Conservation (phyloP, 2,797 vertebrate genomes). For the Scomberomorus guttatus region DNA sequence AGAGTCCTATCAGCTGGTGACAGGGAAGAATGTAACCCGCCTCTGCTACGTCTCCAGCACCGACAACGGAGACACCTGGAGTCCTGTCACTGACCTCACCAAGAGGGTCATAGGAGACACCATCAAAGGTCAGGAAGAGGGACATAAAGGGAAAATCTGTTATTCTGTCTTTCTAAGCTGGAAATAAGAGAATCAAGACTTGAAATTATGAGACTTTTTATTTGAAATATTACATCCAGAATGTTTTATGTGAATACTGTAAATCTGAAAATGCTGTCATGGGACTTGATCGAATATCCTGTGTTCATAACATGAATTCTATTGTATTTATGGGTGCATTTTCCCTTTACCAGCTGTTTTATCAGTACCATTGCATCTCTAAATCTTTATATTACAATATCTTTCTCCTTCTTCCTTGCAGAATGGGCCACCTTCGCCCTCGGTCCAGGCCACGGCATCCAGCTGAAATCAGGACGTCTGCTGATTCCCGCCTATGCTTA, state of each 20-base stretch:
- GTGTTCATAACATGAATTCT: too few species aligned
- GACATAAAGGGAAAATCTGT: not conserved
- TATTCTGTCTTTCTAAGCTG: not conserved
- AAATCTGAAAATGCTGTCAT: not conserved
- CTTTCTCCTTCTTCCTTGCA: slow-evolving; percentile 62
- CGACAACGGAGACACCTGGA: slow-evolving; percentile 92
- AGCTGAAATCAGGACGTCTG: slow-evolving; percentile 92
- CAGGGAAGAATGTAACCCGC: slow-evolving; percentile 92
- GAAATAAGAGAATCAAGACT: not conserved
- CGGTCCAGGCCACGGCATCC: slow-evolving; percentile 94
- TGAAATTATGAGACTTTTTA: not conserved
- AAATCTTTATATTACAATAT: not conserved
- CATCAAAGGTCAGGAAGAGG: slow-evolving; percentile 86
- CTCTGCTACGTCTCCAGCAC: slow-evolving; percentile 92
- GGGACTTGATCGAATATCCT: too few species aligned
- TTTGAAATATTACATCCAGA: not conserved
- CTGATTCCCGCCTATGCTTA: slow-evolving; percentile 95
- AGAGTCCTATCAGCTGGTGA: slow-evolving; percentile 92
- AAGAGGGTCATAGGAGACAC: slow-evolving; percentile 88
- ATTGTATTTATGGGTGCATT: not conserved
- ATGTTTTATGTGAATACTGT: not conserved
- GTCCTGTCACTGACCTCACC: slow-evolving; percentile 89
- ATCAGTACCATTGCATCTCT: not conserved
- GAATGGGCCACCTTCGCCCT: slow-evolving; percentile 97
- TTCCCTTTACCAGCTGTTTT: not conserved